Percentiles rank a stretch among this genome's conserved stretches.
Evolutionary conservation across 2,888 invertebrate genomes (phyloP).

Genomic region (Amiota mariae): DNA sequence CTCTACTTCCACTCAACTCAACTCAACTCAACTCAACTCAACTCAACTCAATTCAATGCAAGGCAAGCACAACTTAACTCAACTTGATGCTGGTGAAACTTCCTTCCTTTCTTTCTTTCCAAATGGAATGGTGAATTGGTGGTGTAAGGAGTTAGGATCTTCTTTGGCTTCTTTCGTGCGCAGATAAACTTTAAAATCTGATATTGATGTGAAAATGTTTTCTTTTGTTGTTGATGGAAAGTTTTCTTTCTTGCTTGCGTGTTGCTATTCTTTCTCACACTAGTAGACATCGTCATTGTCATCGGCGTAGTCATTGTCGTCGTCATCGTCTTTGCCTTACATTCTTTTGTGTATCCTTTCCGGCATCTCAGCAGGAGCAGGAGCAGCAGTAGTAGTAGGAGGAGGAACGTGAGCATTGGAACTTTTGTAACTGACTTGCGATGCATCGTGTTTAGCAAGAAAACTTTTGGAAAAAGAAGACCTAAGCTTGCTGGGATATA

Average conservation of each 20-base stretch:
- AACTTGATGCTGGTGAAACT: background rate
- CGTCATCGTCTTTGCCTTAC: background rate
- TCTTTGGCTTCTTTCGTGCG: conserved; percentile 15
- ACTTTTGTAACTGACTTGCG: conserved; percentile 18
- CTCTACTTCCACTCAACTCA: background rate
- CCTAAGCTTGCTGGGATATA: too few species aligned
- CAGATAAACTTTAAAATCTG: conserved; percentile 35
- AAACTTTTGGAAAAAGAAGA: too few species aligned
- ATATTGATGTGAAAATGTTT: conserved; percentile 35
- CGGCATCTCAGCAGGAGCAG: background rate
- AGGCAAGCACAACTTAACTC: background rate
- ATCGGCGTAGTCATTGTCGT: too few species aligned
- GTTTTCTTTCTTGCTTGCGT: conserved; percentile 1
- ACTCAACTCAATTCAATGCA: background rate
- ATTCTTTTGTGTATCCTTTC: conserved; percentile 10
- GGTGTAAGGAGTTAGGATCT: background rate
- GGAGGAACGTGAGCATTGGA: background rate
- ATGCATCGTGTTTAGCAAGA: background rate
- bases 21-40: background rate
- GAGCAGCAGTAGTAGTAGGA: background rate
- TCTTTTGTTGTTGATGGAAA: conserved; percentile 28
- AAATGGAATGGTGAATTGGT: background rate
- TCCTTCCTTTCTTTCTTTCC: background rate
- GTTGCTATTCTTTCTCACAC: conserved; percentile 9
- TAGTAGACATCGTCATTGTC: background rate